A percentile compares a stretch with the other conserved stretches of the same genome.
Evolutionary conservation across 2,113 vertebrate species (phyloP).

Genomic region (Cygnus atratus): DNA sequence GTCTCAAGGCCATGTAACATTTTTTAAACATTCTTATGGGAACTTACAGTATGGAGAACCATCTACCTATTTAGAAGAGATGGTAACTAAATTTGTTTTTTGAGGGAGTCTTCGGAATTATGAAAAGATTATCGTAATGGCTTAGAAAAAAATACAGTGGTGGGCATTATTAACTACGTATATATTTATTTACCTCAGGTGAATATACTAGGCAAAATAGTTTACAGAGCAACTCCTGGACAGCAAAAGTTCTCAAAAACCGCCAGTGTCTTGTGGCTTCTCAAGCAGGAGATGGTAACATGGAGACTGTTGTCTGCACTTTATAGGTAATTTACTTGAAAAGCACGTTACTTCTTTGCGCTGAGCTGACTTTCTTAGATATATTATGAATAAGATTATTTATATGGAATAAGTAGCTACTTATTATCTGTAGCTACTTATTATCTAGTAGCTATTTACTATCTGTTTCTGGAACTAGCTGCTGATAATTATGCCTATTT

Average conservation of each 20-base stretch:
- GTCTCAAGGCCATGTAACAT: background rate
- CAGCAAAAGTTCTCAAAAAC: conserved; percentile 93
- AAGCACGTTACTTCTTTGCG: background rate
- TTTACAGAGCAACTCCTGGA: conserved; percentile 87
- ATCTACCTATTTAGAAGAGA: background rate
- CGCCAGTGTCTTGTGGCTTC: conserved; percentile 92
- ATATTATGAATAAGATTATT: background rate
- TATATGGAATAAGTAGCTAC: background rate
- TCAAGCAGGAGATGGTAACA: conserved; percentile 93
- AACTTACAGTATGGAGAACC: background rate
- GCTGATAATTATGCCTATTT: background rate
- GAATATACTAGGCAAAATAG: conserved; percentile 87
- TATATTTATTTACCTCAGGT: conserved; percentile 75
- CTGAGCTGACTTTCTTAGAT: background rate
- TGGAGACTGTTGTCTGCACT: conserved; percentile 94
- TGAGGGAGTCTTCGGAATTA: background rate
- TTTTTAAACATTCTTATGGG: background rate
- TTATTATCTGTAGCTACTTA: background rate
- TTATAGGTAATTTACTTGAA: conserved; percentile 83
- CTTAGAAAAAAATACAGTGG: background rate
- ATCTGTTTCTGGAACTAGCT: background rate
- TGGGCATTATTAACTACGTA: background rate
- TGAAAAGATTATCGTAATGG: background rate
- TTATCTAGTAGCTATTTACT: background rate
- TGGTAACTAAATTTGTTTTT: background rate